Evolutionary conservation across 2,888 invertebrate genomes (phyloP).

Genomic region (Agrypnus murinus): DNA sequence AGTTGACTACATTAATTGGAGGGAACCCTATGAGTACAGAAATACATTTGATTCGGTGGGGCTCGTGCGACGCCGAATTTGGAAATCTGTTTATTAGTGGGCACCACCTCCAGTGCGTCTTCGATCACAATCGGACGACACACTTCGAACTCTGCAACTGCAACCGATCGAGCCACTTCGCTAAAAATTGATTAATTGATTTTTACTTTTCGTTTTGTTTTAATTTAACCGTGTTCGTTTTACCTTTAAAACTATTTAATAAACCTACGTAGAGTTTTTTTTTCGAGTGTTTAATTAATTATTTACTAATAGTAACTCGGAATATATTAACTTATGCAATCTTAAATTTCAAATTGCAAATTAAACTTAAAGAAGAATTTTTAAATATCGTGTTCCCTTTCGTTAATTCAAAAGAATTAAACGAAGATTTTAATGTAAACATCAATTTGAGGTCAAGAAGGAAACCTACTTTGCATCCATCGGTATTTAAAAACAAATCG

Average conservation of each 20-base stretch:
- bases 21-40: constrained; percentile 65
- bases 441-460: background rate
- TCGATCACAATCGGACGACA: constrained; percentile 60
- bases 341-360: background rate
- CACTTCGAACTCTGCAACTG: constrained; percentile 59
- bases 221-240: constrained; percentile 39
- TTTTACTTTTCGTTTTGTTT: constrained; percentile 39
- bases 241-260: constrained; percentile 16
- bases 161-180: constrained; percentile 46
- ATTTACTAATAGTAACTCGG: constrained; percentile 24
- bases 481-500: constrained; percentile 21
- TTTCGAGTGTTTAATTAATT: constrained; percentile 31
- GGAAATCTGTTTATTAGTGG: constrained; percentile 67
- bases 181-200: constrained; percentile 39
- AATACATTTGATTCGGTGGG: constrained; percentile 69
- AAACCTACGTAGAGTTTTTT: constrained; percentile 16
- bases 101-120: constrained; percentile 59
- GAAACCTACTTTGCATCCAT: constrained; percentile 32
- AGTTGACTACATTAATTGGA: constrained; percentile 61
- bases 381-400: background rate
- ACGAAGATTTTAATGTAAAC: background rate
- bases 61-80: constrained; percentile 68
- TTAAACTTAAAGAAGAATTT: constrained; percentile 1
- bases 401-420: no score
- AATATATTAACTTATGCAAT: constrained; percentile 22